Percentiles rank a stretch among this genome's conserved stretches.
Conservation (phyloP, 2,113 vertebrate species). For the Cebus imitator region DNA sequence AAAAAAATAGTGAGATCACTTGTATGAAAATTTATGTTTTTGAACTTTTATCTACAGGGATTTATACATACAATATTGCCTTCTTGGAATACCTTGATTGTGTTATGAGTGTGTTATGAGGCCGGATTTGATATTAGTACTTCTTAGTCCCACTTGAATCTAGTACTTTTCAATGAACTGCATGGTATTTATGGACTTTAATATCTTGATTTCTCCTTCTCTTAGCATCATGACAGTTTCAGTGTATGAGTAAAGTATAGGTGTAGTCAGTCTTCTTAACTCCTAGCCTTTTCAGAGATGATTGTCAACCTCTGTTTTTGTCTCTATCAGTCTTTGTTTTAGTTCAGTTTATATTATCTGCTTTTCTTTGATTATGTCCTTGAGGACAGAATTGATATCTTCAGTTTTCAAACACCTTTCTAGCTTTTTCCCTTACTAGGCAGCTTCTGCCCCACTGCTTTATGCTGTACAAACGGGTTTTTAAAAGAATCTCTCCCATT, state of each 20-base stretch:
- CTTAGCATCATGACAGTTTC: not conserved
- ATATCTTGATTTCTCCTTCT: constrained; percentile 1
- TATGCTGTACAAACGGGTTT: not conserved
- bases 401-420: not conserved
- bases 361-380: not conserved
- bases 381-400: not conserved
- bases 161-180: not conserved
- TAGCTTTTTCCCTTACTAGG: not conserved
- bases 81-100: not conserved
- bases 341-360: not conserved
- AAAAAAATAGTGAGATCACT: not conserved
- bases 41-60: not conserved
- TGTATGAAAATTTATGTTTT: not conserved
- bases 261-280: not conserved
- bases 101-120: not conserved
- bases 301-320: not conserved
- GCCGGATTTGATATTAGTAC: not conserved
- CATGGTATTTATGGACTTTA: not conserved
- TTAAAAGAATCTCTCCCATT: not conserved
- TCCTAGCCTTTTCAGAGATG: not conserved
- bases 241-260: not conserved
- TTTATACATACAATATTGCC: not conserved
- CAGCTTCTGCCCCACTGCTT: not conserved
- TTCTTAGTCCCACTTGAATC: not conserved
- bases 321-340: not conserved